These are phyloP conservation scores for Phthorimaea operculella DNA, from an alignment of 1,140 invertebrate genomes.

Conservation along the genomic window DNA sequence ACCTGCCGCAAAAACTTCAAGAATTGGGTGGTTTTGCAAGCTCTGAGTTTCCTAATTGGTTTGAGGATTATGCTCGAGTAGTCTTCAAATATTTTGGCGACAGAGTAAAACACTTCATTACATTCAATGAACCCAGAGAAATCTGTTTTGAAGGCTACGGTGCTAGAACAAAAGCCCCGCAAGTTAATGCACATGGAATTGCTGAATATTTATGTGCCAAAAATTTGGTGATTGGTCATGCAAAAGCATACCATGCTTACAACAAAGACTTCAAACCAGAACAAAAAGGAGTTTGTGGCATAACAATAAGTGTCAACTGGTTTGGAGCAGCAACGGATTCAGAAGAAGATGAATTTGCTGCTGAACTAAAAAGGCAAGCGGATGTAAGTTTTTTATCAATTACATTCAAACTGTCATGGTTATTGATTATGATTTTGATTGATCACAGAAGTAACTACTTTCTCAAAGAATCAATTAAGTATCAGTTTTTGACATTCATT, in stretches of 20 bases:
- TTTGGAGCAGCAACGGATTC: slow-evolving; percentile 61
- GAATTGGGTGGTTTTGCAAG: slow-evolving; percentile 44
- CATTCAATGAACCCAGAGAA: slow-evolving; percentile 62
- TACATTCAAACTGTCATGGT: no score
- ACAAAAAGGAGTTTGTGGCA: slow-evolving; percentile 68
- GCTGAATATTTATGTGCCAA: slow-evolving; percentile 62
- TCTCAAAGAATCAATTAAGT: no score
- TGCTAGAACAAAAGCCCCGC: slow-evolving; percentile 30
- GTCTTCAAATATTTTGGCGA: slow-evolving; percentile 64
- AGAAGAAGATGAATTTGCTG: slow-evolving; percentile 60
- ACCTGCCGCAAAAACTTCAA: slow-evolving; percentile 46
- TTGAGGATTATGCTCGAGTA: slow-evolving; percentile 67
- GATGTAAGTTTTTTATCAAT: slow-evolving; percentile 28
- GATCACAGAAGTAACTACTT: no score
- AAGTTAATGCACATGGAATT: slow-evolving; percentile 40
- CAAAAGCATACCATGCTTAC: slow-evolving; percentile 59
- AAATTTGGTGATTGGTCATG: slow-evolving; percentile 67
- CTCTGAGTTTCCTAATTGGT: slow-evolving; percentile 55
- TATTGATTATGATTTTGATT: no score
- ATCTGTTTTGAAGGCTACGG: slow-evolving; percentile 48
- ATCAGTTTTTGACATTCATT: no score
- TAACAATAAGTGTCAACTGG: slow-evolving; percentile 69
- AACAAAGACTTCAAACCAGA: slow-evolving; percentile 37
- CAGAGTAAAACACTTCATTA: slow-evolving; percentile 61
- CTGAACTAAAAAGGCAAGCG: slow-evolving; percentile 54